Percentiles rank a stretch among this genome's conserved stretches.
Evolutionary conservation across 2,797 vertebrate genomes (phyloP).

Genomic region (Loris lydekkerianus): DNA sequence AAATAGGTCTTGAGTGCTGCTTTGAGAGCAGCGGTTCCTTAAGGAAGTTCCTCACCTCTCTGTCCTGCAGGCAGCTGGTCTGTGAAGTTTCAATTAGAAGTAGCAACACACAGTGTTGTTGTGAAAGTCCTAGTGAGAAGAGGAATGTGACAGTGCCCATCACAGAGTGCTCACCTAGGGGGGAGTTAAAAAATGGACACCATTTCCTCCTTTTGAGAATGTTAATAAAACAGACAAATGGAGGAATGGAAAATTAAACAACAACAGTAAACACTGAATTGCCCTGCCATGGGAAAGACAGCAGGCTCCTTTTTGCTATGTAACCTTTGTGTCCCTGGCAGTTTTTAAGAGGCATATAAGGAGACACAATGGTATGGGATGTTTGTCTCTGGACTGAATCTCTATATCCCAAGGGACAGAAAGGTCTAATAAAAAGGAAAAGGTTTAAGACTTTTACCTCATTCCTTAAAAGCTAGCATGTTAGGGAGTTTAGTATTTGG

Average conservation of each 20-base stretch:
- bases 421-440: neutral
- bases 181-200: neutral
- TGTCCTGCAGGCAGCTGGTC: neutral
- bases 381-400: neutral
- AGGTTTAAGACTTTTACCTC: neutral
- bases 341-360: neutral
- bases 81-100: neutral
- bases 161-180: neutral
- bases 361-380: neutral
- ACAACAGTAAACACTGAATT: neutral
- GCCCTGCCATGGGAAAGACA: neutral
- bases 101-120: neutral
- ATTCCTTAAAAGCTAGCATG: neutral
- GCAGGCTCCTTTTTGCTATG: neutral
- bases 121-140: neutral
- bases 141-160: neutral
- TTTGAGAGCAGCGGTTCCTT: neutral
- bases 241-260: constrained; percentile 10
- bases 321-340: neutral
- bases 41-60: neutral
- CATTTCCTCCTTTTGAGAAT: neutral
- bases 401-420: neutral
- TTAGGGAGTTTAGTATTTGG: neutral
- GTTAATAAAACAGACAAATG: neutral
- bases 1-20: neutral